phyloP scores from a whole-genome alignment of 2,888 invertebrate genomes.

The Timema podura region DNA sequence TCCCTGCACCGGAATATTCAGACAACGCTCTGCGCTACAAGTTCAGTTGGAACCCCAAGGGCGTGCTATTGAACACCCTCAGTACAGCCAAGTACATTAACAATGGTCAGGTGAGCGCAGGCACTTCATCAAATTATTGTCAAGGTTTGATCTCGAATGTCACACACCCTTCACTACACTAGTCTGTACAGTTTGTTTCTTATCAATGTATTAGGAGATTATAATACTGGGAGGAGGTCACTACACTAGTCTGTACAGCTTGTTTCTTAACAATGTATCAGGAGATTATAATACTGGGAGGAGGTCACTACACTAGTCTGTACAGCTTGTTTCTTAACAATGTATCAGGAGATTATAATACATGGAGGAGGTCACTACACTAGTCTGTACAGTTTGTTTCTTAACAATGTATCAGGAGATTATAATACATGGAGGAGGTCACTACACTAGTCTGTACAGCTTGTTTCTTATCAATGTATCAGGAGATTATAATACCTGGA shows the following conservation, averaged over 20 bases:
- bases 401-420: conserved; percentile 56
- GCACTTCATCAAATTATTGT: no score
- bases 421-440: conserved; percentile 85
- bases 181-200: no score
- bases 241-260: no score
- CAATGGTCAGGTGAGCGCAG: conserved; percentile 62
- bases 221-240: conserved; percentile 87
- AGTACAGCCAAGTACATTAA: conserved; percentile 83
- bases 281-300: conserved; percentile 83
- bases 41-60: conserved; percentile 96
- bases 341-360: conserved; percentile 73
- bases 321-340: no score
- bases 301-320: no score
- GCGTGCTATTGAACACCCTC: conserved; percentile 85
- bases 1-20: conserved; percentile 96
- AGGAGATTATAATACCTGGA: conserved; percentile 82
- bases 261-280: conserved; percentile 37
- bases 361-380: conserved; percentile 74
- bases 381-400: no score
- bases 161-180: no score
- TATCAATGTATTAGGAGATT: conserved; percentile 56
- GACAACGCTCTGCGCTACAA: conserved; percentile 87
- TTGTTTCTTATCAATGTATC: not conserved
- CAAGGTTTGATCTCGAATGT: no score
- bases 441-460: no score